Percentiles rank a stretch among this genome's conserved stretches.
Conservation (phyloP, 2,797 vertebrate species). For the Acipenser transmontanus region DNA sequence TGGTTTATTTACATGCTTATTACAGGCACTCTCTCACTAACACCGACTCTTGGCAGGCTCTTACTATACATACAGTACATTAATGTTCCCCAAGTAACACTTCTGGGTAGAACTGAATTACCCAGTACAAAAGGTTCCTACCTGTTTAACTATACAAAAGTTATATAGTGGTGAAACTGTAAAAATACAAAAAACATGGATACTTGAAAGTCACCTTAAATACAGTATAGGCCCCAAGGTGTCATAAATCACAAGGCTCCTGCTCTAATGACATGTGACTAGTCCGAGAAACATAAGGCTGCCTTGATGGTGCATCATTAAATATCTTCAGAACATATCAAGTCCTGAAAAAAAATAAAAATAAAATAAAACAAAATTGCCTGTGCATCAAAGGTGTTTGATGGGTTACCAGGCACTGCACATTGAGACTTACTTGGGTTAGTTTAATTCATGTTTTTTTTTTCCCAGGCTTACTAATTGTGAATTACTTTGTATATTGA, state of each 20-base stretch:
- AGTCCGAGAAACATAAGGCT: constrained; percentile 23
- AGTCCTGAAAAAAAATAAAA: constrained; percentile 12
- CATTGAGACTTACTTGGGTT: constrained; percentile 15
- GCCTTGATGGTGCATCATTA: constrained; percentile 25
- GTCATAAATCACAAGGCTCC: neutral
- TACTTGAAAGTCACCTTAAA: no score
- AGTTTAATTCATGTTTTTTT: constrained; percentile 31
- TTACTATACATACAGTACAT: no score
- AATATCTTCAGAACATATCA: neutral
- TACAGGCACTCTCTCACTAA: no score
- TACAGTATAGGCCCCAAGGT: no score
- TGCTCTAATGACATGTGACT: constrained; percentile 19
- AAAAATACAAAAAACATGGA: no score
- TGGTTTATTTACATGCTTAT: no score
- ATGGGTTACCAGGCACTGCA: constrained; percentile 24
- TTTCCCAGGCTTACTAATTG: constrained; percentile 26
- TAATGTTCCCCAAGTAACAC: no score
- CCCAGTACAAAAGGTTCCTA: no score
- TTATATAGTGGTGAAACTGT: no score
- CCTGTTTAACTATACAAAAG: no score
- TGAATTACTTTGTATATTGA: constrained; percentile 32
- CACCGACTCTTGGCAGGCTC: no score
- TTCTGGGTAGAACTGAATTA: no score
- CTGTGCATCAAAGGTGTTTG: constrained; percentile 26
- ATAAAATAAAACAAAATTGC: constrained; percentile 25